phyloP scores from a whole-genome alignment of 2,113 vertebrate species.

The Onychorhynchus coronatus region DNA sequence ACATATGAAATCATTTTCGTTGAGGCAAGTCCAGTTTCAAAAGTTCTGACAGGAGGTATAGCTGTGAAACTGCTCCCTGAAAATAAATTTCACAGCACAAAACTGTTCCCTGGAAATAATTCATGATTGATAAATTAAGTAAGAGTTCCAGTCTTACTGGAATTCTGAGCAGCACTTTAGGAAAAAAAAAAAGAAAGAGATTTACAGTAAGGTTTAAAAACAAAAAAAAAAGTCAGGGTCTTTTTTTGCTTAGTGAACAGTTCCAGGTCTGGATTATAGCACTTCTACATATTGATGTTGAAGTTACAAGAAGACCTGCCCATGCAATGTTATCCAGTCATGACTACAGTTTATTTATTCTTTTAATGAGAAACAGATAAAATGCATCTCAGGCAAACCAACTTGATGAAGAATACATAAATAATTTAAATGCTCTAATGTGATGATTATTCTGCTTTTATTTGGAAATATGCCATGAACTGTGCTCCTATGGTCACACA shows the following conservation, averaged over 20 bases:
- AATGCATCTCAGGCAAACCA: neutral
- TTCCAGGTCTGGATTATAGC: neutral
- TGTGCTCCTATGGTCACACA: neutral
- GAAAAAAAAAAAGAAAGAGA: neutral
- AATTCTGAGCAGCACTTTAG: neutral
- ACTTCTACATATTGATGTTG: neutral
- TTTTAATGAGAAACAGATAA: constrained; percentile 1
- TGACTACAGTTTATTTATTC: neutral
- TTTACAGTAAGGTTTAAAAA: neutral
- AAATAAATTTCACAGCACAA: neutral
- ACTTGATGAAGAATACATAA: neutral
- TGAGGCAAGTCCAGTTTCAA: neutral
- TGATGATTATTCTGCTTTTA: neutral
- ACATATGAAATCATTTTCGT: neutral
- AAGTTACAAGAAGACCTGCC: neutral
- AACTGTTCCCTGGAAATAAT: neutral
- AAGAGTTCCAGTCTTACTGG: neutral
- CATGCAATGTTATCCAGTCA: neutral
- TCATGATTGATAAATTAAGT: neutral
- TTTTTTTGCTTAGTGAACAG: neutral
- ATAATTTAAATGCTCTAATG: neutral
- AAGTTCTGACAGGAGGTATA: neutral
- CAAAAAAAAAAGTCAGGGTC: neutral
- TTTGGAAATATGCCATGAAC: neutral
- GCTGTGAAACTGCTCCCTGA: neutral